Base-by-base conservation (phyloP, 2,113 vertebrate genomes). In the Equus przewalskii region DNA sequence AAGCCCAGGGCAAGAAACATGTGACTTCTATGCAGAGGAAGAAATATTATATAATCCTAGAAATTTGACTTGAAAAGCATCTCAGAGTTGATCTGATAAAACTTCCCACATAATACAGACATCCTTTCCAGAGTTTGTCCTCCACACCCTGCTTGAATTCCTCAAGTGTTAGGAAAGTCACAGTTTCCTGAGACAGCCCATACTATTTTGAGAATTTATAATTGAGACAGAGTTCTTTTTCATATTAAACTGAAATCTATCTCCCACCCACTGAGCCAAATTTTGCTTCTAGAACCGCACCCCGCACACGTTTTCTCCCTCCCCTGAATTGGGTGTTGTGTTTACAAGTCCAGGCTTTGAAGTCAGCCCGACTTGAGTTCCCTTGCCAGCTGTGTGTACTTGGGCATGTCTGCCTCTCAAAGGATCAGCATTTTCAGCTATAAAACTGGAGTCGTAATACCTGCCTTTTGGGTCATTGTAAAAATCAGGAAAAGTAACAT, bases 201-300 rank as follows among this genome's bases (percentile, higher is more conserved):
- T 36, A 73, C 87, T 97, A 89, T 92, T 96, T 92, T 87, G 33
- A 95, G 92, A 33, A 79, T 28, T 65, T 92, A 36, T 76, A 90
- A 94, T 33, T 81, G 84, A 96, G 91, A 94, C 30, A n/a, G 69
- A 95, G 86, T 92, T 95, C 76, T 79, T 72, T 81, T 62, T 97
- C 76, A 75, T 72, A 82, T 95, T 93, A 93, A 89, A 5, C 44
- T 89, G 94, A 97, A 97, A 96, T 89, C 67, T 78, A 79, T 92
- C 92, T 95, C 78, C 82, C 87, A 93, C 85, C 94, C 83, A 91
- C 86, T 83, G 69, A 95, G 82, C 13, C 85, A 73, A 51, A 89
- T 73, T 69, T 67, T 83, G 11, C n/a, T 90, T 76, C 69, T n/a
- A 80, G 46, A 90, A 84, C 28, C 18, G 84, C 75, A 83, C 41